Conservation (phyloP, 2,888 invertebrate genomes). For the Conus canariensis region DNA sequence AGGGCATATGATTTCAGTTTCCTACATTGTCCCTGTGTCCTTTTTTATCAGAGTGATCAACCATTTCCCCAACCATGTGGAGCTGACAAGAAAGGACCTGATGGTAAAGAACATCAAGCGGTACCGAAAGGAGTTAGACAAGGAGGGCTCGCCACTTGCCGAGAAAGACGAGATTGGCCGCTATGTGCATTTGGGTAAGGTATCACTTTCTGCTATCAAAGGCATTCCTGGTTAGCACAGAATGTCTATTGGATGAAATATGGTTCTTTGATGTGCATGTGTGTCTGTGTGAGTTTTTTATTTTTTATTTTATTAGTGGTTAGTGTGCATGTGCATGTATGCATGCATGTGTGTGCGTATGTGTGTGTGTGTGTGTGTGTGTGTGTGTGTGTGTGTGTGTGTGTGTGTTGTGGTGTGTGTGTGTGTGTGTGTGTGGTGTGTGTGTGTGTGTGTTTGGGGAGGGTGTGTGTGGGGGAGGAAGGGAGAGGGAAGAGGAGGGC, state of each 20-base stretch:
- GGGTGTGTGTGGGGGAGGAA: too few relatives aligned
- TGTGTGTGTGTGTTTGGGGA: background rate
- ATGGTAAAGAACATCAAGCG: conserved; percentile 97
- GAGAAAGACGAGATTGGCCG: conserved; percentile 86
- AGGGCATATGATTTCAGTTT: too few relatives aligned
- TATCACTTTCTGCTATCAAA: background rate
- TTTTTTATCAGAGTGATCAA: conserved; percentile 87
- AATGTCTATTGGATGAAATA: background rate
- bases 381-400: background rate
- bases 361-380: too few relatives aligned
- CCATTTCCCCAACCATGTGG: conserved; percentile 97
- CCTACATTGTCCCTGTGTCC: too few relatives aligned
- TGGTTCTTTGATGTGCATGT: background rate
- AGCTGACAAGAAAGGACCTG: conserved; percentile 95
- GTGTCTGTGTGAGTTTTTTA: too few relatives aligned
- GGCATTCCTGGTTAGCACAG: too few relatives aligned
- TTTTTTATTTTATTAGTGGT: background rate
- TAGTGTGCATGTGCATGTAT: background rate
- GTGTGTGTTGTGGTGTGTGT: background rate
- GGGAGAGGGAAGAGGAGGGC: too few relatives aligned
- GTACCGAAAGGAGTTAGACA: conserved; percentile 94
- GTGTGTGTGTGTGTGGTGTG: background rate
- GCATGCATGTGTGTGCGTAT: background rate
- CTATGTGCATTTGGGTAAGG: conserved; percentile 77
- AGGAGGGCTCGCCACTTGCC: conserved; percentile 91